Evolutionary conservation across 2,113 vertebrate genomes (phyloP), one percentile per base, ranked within the genome.

Genomic region (Tachysurus fulvidraco): DNA sequence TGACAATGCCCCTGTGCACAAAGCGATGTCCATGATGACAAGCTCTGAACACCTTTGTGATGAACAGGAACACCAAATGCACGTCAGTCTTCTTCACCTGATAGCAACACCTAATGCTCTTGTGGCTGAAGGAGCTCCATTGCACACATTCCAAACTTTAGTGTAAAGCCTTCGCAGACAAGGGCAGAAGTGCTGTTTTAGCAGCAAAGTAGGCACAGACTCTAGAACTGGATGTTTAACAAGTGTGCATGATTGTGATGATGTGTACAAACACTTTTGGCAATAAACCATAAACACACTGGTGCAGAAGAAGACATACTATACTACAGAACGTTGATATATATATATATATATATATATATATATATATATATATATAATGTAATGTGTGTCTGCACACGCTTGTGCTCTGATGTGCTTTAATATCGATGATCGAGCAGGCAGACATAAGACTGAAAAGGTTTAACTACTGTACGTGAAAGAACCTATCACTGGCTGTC

Each of bases 401-500:
- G n/a, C n/a, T n/a, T n/a, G n/a, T n/a, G n/a, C n/a, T n/a, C 46
- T n/a, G 9, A 19, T 30, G 54, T 82, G 16, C 55, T 71, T 44
- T 41, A 64, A 62, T 83, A 64, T 64, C 54, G 85, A 64, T 44
- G 21, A 12, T 54, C 23, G 13, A 19, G n/a, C 28, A 55, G 76
- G 50, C 13, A 73, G 80, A 64, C 67, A 83, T 67, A 21, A 55
- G 23, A 76, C 30, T 41, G 13, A 54, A 64, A n/a, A 74, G 86
- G 69, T 87, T 83, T 62, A 77, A 25, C 55, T 54, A 62, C 23
- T n/a, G 13, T 85, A 36, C n/a, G n/a, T n/a, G 13, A 74, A 82
- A 28, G 21, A 74, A 44, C 87, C 71, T 8, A 60, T 57, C 81
- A 65, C 14, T 67, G n/a, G 23, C 60, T 88, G 59, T 81, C 81